Evolutionary conservation across 2,888 invertebrate genomes (phyloP), one percentile per base, ranked within the genome.

Genomic region (Clepsis dumicolana): DNA sequence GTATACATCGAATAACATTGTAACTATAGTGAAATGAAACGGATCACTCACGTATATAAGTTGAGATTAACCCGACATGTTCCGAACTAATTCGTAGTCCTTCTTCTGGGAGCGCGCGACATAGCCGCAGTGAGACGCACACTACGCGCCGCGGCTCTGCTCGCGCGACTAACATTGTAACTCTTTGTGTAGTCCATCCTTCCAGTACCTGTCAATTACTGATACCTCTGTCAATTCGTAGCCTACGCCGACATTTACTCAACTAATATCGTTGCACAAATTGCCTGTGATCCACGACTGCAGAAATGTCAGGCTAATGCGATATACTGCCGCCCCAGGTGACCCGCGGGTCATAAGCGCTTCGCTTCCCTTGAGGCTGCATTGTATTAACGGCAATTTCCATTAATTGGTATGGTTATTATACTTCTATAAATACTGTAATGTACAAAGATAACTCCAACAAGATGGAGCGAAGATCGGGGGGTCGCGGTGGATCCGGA

Each of bases 271-370:
- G 41, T 66, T 66, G 35, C 54, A 54, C 65, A 65, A 61, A 54
- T 65, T 65, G 61, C 25, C 61, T 48, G 38, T 60, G 66, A 66
- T 54, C 44, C 25, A 27, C 27, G 66, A 35, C 56, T 52, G 48
- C 35, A 48, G 61, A 48, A 66, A 66, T 61, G 44, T 61, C 61
- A 66, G 8, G 18, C 21, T 61, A 60, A 65, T 65, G 65, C 44
- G 44, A 65, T 60, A 52, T 65, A 65, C 59, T 65, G 53, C 41
- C 21, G 60, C 61, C 60, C 24, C 14, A 10, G 41, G 65, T 18
- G 60, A 53, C 53, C 41, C 4, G 5, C 10, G 48, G 48, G 12
- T 10, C 48, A 12, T n/a, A 3, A 48, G 4, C 12, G 7, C 48
- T 10, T 10, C 10, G 18, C 3, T 21, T 16, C 41, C 16, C 18